Evolutionary conservation across 2,888 invertebrate genomes (phyloP), one percentile per base, ranked within the genome.

Genomic region (Anaspis maculata): DNA sequence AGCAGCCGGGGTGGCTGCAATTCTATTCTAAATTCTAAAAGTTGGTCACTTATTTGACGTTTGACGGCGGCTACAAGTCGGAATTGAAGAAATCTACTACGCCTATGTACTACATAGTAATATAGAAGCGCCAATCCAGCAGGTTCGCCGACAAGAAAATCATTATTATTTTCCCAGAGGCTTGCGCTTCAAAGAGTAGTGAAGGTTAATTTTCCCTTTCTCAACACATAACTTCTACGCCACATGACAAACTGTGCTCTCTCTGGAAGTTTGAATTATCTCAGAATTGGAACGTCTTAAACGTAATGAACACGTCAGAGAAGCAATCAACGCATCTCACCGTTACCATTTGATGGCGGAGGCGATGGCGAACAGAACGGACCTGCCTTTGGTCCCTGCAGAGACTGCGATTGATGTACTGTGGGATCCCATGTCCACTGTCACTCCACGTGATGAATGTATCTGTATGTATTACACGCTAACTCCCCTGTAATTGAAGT

Each of bases 251-350:
- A 41, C 42, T 41, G 34, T 35, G 42, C 6, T 19, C 19, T 9
- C 5, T 19, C 32, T 42, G 40, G 46, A 47, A 42, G 44, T 43
- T 45, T 44, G 46, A 49, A 49, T 52, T 49, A 48, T 46, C 46
- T 44, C 34, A 30, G 34, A 47, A 49, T 46, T 49, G 52, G 44
- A 48, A 46, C 49, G 48, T 49, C 49, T 52, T 47, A 49, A 45
- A 42, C 45, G 49, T 52, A 52, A 52, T 51, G 52, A 53, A 54
- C 50, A 51, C 54, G 52, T 53, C 54, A 52, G 49, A 47, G 44
- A 55, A 53, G 55, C 51, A 55, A 54, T 55, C 55, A 55, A 54
- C 54, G 49, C 50, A 48, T 47, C 52, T 47, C 43, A 48, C 51
- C 48, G 39, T 50, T 45, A 39, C 43, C 46, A 52, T 50, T 52